Base-by-base conservation (phyloP, 2,113 vertebrate species). In the Podocnemis expansa region DNA sequence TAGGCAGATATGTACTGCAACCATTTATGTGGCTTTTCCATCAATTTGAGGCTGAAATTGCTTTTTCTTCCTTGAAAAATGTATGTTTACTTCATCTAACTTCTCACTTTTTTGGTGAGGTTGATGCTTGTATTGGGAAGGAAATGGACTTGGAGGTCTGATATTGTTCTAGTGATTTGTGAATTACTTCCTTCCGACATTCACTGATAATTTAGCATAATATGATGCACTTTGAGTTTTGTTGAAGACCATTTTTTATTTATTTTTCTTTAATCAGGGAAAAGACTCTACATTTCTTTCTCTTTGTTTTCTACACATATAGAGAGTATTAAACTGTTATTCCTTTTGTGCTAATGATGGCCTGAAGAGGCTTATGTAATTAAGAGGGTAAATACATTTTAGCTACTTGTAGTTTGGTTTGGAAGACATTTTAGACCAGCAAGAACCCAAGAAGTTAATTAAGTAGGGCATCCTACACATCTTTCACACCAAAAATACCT, bases 371-470 rank as follows among this genome's bases (percentile, higher is more conserved):
- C 88, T 51, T 63, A 14, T 94, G 67, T 88, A 85, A 89, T 11
- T 75, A 85, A n/a, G 47, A 88, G 67, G 87, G 91, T 96, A 95
- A 95, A 95, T 70, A 96, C 96, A 93, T 73, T 16, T 93, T 92
- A 82, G 70, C 70, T 41, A 43, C 19, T 11, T 43, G 34, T 75
- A 14, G 55, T 91, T 97, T 80, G 10, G 17, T 86, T 88, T 55
- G n/a, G 45, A 81, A 51, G 81, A 94, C 86, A 60, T 78, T 93
- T 89, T 89, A 86, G 92, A 89, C 93, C 91, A 91, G 31, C 67
- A 89, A 51, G 81, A 91, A 67, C 87, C 82, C 6, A 0, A 21
- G 9, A 31, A 95, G 52, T 80, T 94, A 91, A 96, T 84, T 91
- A 89, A 82, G 95, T 89, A 75, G 89, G 92, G 85, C 70, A 47